Conservation (phyloP, 1,140 invertebrate genomes). For the Holotrichia oblita region DNA sequence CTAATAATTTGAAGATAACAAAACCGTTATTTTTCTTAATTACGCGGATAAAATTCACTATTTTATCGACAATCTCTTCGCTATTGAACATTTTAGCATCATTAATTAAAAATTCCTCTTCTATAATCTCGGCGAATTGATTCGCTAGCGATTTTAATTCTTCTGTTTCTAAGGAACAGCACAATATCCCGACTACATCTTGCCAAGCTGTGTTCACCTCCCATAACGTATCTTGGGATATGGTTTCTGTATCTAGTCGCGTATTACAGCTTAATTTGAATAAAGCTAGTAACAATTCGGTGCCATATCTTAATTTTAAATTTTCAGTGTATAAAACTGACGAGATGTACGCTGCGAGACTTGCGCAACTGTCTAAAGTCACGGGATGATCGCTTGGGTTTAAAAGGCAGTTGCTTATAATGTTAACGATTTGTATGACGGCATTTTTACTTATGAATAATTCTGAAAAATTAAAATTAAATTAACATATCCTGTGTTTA, state of each 20-base stretch:
- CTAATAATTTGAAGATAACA: slow-evolving; percentile 44
- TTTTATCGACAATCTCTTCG: slow-evolving; percentile 48
- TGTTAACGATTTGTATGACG: slow-evolving; percentile 63
- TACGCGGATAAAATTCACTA: slow-evolving; percentile 49
- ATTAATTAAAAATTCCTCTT: slow-evolving; percentile 57
- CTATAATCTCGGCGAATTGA: slow-evolving; percentile 57
- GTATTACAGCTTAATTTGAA: slow-evolving; percentile 62
- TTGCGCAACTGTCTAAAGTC: slow-evolving; percentile 63
- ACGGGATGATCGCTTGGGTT: slow-evolving; percentile 50
- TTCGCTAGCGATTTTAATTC: slow-evolving; percentile 56
- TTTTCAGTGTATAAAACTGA: slow-evolving; percentile 62
- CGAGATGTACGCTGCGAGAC: slow-evolving; percentile 64
- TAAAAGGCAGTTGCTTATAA: slow-evolving; percentile 58
- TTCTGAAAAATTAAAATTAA: slow-evolving; percentile 56
- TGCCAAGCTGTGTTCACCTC: slow-evolving; percentile 67
- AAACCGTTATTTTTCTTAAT: slow-evolving; percentile 48
- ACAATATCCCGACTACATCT: slow-evolving; percentile 61
- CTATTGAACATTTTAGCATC: slow-evolving; percentile 37
- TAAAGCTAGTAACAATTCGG: slow-evolving; percentile 61
- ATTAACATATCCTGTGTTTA: too few species aligned
- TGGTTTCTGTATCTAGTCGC: slow-evolving; percentile 54
- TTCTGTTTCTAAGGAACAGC: slow-evolving; percentile 46
- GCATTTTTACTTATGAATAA: slow-evolving; percentile 64
- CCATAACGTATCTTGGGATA: slow-evolving; percentile 64
- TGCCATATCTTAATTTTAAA: slow-evolving; percentile 57